Conservation (phyloP, 2,797 vertebrate species). For the Malurus leucopterus region DNA sequence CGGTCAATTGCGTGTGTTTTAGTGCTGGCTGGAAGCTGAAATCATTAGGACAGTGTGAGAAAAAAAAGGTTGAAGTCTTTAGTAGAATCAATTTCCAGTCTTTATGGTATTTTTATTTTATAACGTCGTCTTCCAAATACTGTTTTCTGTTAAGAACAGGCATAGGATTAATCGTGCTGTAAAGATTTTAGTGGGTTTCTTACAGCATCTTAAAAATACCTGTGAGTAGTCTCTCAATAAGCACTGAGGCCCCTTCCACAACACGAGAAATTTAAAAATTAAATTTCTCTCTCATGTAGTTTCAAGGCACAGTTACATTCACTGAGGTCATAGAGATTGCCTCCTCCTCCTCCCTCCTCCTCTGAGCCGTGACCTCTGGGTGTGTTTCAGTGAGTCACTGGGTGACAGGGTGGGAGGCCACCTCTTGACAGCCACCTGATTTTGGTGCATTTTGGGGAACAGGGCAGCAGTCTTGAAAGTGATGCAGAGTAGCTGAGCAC, state of each 20-base stretch:
- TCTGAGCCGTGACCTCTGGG: not conserved
- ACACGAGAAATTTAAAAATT: not conserved
- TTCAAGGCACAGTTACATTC: not conserved
- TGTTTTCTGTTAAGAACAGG: not conserved
- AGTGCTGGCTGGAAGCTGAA: not conserved
- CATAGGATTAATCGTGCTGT: not conserved
- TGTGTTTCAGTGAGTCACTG: rapidly evolving
- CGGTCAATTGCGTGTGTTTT: not conserved
- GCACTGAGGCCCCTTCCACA: not conserved
- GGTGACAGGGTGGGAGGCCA: not conserved
- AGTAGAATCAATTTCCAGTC: not conserved
- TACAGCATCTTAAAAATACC: not conserved
- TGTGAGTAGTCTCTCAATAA: not conserved
- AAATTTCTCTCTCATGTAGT: rapidly evolving
- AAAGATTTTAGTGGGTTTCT: not conserved
- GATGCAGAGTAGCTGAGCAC: not conserved
- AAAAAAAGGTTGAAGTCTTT: not conserved
- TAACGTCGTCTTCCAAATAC: not conserved
- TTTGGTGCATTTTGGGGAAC: not conserved
- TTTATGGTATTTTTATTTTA: not conserved
- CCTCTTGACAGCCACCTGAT: rapidly evolving
- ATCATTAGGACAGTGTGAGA: not conserved
- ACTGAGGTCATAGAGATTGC: not conserved
- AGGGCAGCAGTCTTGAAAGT: not conserved
- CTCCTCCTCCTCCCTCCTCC: not conserved